phyloP scores from a whole-genome alignment of 1,140 invertebrate species.

The Drosophila suzukii region DNA sequence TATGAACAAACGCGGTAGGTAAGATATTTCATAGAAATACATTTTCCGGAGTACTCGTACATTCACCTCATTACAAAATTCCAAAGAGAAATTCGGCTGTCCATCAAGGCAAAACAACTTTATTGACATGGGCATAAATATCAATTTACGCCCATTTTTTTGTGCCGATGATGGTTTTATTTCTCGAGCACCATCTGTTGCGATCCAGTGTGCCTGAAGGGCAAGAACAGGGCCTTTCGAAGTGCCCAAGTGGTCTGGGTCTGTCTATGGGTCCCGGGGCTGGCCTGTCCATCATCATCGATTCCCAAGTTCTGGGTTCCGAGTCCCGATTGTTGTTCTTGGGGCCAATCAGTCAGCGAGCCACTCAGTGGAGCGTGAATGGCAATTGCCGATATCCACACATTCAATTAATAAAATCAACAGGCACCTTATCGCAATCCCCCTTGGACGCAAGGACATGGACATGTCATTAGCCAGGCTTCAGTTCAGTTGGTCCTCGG shows the following conservation, averaged over 20 bases:
- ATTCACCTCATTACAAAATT: slow-evolving; percentile 47
- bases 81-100: slow-evolving; percentile 14
- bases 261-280: slow-evolving; percentile 23
- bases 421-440: slow-evolving; percentile 50
- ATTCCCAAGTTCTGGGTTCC: background rate
- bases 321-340: background rate
- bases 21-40: background rate
- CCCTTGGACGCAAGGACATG: slow-evolving; percentile 16
- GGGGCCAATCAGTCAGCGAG: slow-evolving; percentile 74
- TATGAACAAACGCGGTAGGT: background rate
- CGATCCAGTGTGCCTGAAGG: slow-evolving; percentile 36
- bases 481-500: slow-evolving; percentile 41
- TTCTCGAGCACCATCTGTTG: slow-evolving; percentile 51
- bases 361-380: slow-evolving; percentile 79
- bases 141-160: slow-evolving; percentile 60
- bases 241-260: slow-evolving; percentile 21
- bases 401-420: slow-evolving; percentile 83
- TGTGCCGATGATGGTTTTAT: slow-evolving; percentile 37
- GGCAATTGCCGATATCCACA: slow-evolving; percentile 78
- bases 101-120: slow-evolving; percentile 42
- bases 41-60: slow-evolving; percentile 1
- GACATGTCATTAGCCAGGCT: slow-evolving; percentile 46
- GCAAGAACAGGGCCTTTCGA: slow-evolving; percentile 23
- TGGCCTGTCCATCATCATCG: slow-evolving; percentile 59
- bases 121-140: slow-evolving; percentile 51